These are phyloP conservation scores for Argopecten irradians DNA, from an alignment of 1,140 invertebrate species.

Conservation along the genomic window DNA sequence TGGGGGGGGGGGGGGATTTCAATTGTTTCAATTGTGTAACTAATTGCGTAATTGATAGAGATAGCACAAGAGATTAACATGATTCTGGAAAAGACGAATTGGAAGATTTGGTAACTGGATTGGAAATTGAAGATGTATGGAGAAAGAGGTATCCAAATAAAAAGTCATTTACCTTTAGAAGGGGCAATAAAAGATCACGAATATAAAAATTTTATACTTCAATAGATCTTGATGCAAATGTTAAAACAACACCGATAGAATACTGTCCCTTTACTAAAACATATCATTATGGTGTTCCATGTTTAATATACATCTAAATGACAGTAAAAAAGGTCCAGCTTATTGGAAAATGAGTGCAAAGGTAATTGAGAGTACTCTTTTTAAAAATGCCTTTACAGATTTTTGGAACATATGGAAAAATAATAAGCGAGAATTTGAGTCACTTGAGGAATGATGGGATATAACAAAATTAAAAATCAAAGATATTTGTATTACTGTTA, in stretches of 20 bases:
- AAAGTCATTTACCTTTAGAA: too few relatives aligned
- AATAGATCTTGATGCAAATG: too few relatives aligned
- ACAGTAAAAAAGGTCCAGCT: neutral
- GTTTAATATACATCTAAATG: neutral
- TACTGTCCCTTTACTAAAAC: neutral
- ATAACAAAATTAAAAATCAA: neutral
- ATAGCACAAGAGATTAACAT: neutral
- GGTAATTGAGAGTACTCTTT: neutral
- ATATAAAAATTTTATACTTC: too few relatives aligned
- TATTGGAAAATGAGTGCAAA: too few relatives aligned
- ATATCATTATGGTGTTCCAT: neutral
- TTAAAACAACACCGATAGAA: neutral
- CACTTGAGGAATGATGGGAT: neutral
- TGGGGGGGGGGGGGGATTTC: too few relatives aligned
- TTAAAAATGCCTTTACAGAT: neutral
- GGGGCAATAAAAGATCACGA: too few relatives aligned
- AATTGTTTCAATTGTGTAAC: neutral
- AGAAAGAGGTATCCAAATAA: neutral
- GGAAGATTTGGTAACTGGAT: neutral
- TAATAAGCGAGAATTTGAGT: neutral
- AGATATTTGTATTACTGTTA: too few relatives aligned
- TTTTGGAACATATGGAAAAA: neutral
- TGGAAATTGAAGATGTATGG: neutral
- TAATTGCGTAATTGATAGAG: neutral
- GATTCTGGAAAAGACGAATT: neutral